These are phyloP conservation scores for Ganaspis sp. DNA, from an alignment of 1,140 invertebrate genomes.

Conservation along the genomic window DNA sequence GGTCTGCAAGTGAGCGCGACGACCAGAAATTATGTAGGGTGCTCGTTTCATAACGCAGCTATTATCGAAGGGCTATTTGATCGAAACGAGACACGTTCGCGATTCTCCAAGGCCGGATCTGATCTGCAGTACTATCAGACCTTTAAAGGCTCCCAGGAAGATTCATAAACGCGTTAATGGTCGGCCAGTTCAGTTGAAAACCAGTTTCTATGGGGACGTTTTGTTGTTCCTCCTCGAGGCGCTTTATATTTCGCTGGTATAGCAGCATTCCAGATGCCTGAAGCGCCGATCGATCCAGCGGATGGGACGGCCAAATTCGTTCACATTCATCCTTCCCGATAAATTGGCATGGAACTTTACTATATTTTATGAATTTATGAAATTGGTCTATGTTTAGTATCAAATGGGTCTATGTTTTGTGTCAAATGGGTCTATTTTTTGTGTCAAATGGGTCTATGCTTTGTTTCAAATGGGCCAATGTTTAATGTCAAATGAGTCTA, in stretches of 20 bases:
- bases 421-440: background rate
- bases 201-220: constrained; percentile 31
- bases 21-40: background rate
- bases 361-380: constrained; percentile 2
- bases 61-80: constrained; percentile 10
- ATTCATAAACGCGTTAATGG: constrained; percentile 30
- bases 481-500: no score
- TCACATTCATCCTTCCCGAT: constrained; percentile 15
- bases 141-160: constrained; percentile 26
- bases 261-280: constrained; percentile 26
- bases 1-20: background rate
- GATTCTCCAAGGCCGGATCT: background rate
- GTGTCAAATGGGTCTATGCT: no score
- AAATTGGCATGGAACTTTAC: constrained; percentile 4
- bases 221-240: constrained; percentile 29
- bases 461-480: no score
- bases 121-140: constrained; percentile 3
- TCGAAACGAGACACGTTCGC: background rate
- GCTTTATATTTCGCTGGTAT: constrained; percentile 27
- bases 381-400: no score
- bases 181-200: constrained; percentile 17
- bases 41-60: constrained; percentile 2
- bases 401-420: no score
- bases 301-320: constrained; percentile 20
- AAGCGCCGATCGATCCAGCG: constrained; percentile 26